Conservation (phyloP, 2,797 vertebrate species). For the Catamblyrhynchus diadema region DNA sequence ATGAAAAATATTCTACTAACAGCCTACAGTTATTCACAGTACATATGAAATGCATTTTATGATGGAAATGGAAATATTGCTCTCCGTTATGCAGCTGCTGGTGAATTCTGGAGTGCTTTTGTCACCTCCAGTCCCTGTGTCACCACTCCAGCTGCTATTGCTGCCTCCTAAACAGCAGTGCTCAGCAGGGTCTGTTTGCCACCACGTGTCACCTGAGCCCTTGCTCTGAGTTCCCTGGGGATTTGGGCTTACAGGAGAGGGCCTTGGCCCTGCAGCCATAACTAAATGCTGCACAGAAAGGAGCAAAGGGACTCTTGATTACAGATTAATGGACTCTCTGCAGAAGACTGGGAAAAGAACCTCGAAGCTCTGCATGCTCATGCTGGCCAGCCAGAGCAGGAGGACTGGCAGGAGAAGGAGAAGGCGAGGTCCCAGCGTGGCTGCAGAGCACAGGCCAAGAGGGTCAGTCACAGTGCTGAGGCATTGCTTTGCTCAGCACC, state of each 20-base stretch:
- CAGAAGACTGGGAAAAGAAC: neutral
- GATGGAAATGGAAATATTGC: neutral
- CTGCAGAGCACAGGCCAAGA: neutral
- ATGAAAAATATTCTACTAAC: neutral
- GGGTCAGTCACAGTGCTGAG: fast-evolving
- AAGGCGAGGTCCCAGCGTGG: neutral
- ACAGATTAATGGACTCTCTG: neutral
- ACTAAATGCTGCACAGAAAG: neutral
- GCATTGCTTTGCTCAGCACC: neutral
- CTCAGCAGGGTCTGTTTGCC: neutral
- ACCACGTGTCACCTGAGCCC: neutral
- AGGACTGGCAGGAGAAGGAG: neutral
- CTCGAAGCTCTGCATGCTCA: neutral
- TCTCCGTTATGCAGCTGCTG: neutral
- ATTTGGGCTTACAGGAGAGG: neutral
- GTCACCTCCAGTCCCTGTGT: neutral
- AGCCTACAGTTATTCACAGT: neutral
- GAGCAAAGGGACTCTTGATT: neutral
- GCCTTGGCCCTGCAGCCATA: neutral
- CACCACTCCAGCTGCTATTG: neutral
- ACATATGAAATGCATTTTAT: neutral
- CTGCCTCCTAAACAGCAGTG: neutral
- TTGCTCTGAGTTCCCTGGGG: neutral
- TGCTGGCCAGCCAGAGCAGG: neutral
- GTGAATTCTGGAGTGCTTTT: neutral